phyloP scores from a whole-genome alignment of 2,888 invertebrate species.

The Dolomedes plantarius region DNA sequence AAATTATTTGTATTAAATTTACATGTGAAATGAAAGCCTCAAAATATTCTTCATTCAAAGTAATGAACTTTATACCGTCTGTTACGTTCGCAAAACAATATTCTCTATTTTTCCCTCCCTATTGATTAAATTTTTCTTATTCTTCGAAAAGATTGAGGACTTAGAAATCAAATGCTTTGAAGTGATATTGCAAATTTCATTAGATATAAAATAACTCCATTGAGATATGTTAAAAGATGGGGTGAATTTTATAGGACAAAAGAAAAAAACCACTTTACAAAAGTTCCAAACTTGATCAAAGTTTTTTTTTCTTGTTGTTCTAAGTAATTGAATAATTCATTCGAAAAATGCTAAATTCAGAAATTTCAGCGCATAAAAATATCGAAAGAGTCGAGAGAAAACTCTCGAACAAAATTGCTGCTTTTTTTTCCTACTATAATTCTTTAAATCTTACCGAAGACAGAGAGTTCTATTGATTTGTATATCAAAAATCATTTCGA shows the following conservation, averaged over 20 bases:
- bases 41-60: too few relatives aligned
- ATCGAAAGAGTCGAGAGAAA: background rate
- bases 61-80: too few relatives aligned
- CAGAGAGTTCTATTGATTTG: background rate
- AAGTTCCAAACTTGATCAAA: background rate
- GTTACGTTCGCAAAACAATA: too few relatives aligned
- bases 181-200: background rate
- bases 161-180: background rate
- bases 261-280: background rate
- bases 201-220: background rate
- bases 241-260: background rate
- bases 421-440: background rate
- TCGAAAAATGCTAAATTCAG: background rate
- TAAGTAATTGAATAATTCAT: background rate
- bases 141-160: too few relatives aligned
- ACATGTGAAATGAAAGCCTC: too few relatives aligned
- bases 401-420: background rate
- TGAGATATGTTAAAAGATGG: background rate
- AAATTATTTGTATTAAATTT: too few relatives aligned
- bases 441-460: background rate
- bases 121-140: too few relatives aligned
- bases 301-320: too few relatives aligned
- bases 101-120: too few relatives aligned
- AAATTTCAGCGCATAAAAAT: background rate
- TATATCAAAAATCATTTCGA: constrained; percentile 4